Percentiles rank a stretch among this genome's conserved stretches.
Conservation (phyloP, 1,140 invertebrate species). For the Gonioctena quinquepunctata region DNA sequence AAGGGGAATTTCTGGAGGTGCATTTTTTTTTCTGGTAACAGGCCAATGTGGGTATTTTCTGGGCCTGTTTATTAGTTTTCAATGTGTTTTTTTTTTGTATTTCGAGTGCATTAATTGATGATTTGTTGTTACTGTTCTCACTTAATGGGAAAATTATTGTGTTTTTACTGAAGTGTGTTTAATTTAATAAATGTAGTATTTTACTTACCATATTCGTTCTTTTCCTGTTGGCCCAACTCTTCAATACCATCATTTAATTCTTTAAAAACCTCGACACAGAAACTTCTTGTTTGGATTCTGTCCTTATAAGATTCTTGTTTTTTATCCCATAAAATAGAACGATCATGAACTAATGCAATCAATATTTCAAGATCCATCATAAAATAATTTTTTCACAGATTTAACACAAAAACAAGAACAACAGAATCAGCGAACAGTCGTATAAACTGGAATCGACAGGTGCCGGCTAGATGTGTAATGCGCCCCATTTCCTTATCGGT, state of each 20-base stretch:
- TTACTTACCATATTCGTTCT: neutral
- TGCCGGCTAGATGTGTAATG: neutral
- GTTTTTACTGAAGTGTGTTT: neutral
- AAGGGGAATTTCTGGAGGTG: too few relatives aligned
- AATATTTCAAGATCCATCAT: neutral
- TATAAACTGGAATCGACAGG: neutral
- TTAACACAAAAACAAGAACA: neutral
- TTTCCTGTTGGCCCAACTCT: neutral
- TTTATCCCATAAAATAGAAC: neutral
- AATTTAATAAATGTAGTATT: neutral
- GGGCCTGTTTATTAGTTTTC: neutral
- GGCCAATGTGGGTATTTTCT: too few relatives aligned
- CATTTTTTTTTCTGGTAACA: too few relatives aligned
- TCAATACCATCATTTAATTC: neutral
- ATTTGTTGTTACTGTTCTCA: neutral
- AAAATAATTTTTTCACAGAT: neutral
- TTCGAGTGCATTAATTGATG: neutral
- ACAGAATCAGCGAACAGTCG: neutral
- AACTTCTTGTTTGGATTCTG: neutral
- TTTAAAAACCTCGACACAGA: neutral
- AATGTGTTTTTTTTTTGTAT: too few relatives aligned
- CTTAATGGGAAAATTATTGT: neutral
- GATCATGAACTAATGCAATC: neutral
- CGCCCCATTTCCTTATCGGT: neutral
- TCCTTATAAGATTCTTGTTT: neutral